Conservation (phyloP, 1,140 invertebrate genomes). For the Bombyx mori region DNA sequence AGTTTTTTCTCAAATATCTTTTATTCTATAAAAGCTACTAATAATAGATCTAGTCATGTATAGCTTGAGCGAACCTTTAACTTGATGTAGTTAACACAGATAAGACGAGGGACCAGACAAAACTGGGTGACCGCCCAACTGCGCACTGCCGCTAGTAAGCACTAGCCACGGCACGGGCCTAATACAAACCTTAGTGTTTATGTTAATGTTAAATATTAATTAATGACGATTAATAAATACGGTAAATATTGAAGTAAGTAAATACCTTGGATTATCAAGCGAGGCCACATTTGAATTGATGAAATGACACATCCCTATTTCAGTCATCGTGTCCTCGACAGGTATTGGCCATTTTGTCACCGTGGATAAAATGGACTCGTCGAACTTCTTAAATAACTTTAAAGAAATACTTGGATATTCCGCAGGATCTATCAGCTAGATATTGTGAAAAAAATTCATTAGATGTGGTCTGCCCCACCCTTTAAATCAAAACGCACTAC, state of each 20-base stretch:
- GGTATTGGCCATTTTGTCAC: constrained; percentile 47
- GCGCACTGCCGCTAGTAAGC: too few relatives aligned
- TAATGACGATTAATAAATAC: not conserved
- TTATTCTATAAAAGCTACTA: too few relatives aligned
- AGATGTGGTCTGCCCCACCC: not conserved
- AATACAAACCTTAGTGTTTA: not conserved
- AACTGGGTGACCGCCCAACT: too few relatives aligned
- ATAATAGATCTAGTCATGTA: too few relatives aligned
- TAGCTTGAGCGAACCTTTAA: too few relatives aligned
- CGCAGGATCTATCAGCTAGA: constrained; percentile 34
- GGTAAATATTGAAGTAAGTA: constrained; percentile 1
- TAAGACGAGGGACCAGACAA: too few relatives aligned
- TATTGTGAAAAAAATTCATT: not conserved
- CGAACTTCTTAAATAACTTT: constrained; percentile 55
- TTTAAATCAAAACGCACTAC: too few relatives aligned
- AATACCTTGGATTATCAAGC: constrained; percentile 47
- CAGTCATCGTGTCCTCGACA: constrained; percentile 71
- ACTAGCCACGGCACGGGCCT: too few relatives aligned
- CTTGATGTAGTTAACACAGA: too few relatives aligned
- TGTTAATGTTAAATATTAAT: not conserved
- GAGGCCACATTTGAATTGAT: constrained; percentile 72
- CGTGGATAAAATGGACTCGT: constrained; percentile 48
- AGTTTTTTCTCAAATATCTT: too few relatives aligned
- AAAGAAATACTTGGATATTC: constrained; percentile 44
- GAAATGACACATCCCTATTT: constrained; percentile 76